Evolutionary conservation across 2,888 invertebrate species (phyloP).

Genomic region (Platerodrilus igneus): DNA sequence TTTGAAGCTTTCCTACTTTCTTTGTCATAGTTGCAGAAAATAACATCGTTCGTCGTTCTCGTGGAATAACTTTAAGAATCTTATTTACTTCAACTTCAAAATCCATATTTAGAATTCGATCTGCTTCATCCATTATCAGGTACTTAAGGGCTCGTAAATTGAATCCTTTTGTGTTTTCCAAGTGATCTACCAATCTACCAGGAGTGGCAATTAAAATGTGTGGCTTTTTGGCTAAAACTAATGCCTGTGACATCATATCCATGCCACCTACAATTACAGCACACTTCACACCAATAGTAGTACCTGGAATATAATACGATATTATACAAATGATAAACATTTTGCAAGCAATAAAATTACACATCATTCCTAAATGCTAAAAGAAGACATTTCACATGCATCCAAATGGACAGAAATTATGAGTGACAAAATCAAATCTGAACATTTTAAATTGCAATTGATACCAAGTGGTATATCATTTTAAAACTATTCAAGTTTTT

Average conservation of each 20-base stretch:
- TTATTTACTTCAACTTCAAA: conserved; percentile 98
- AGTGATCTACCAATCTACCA: conserved; percentile 90
- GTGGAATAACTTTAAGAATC: conserved; percentile 86
- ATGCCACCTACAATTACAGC: conserved; percentile 97
- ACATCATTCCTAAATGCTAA: too few relatives aligned
- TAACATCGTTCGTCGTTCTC: conserved; percentile 85
- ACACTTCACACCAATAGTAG: conserved; percentile 89
- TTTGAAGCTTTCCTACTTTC: conserved; percentile 91
- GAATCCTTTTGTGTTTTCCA: conserved; percentile 98
- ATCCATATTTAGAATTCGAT: conserved; percentile 97
- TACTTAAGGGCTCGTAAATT: conserved; percentile 83
- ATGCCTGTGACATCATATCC: conserved; percentile 94
- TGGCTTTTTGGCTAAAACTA: conserved; percentile 90
- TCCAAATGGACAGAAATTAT: too few relatives aligned
- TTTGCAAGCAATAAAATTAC: too few relatives aligned
- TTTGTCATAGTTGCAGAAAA: conserved; percentile 99
- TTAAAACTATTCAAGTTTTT: too few relatives aligned
- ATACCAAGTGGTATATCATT: too few relatives aligned
- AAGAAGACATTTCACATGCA: too few relatives aligned
- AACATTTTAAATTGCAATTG: too few relatives aligned
- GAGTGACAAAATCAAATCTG: too few relatives aligned
- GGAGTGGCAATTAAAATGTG: conserved; percentile 97
- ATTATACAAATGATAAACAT: too few relatives aligned
- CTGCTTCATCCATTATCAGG: conserved; percentile 98
- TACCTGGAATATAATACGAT: too few relatives aligned